Evolutionary conservation across 2,888 invertebrate species (phyloP).

Genomic region (Steinernema scapterisci): DNA sequence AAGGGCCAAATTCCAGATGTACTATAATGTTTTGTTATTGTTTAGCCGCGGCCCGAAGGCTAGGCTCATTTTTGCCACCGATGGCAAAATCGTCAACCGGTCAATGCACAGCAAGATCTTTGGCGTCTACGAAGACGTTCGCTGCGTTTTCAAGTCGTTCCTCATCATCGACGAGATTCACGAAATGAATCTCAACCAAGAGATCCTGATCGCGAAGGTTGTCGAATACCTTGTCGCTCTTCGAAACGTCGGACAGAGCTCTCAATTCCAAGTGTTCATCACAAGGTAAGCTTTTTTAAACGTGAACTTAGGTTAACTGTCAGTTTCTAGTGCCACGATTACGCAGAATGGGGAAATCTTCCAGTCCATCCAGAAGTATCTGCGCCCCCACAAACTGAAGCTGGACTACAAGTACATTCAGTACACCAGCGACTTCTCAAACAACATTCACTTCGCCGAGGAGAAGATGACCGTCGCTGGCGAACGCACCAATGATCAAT

Average conservation of each 20-base stretch:
- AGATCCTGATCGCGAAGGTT: background rate
- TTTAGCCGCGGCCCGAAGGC: slow-evolving; percentile 8
- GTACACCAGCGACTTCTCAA: background rate
- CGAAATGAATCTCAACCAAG: slow-evolving; percentile 23
- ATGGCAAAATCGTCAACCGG: slow-evolving; percentile 10
- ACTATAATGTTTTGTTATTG: background rate
- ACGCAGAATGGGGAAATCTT: background rate
- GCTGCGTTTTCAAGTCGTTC: slow-evolving; percentile 9
- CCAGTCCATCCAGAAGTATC: background rate
- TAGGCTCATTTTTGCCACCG: slow-evolving; percentile 9
- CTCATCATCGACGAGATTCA: slow-evolving; percentile 21
- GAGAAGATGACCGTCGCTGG: slow-evolving; percentile 1
- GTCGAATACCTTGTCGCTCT: background rate
- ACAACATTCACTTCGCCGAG: background rate
- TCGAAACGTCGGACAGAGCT: background rate
- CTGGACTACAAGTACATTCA: background rate
- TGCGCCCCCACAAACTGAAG: background rate
- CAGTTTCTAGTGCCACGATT: background rate
- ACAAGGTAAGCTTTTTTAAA: background rate
- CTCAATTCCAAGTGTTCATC: slow-evolving; percentile 15
- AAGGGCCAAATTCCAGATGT: background rate
- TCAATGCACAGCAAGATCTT: background rate
- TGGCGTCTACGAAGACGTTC: background rate
- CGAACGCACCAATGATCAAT: background rate
- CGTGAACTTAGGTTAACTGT: background rate